Conservation (phyloP, 2,888 invertebrate genomes). For the Eremobia ochroleuca region DNA sequence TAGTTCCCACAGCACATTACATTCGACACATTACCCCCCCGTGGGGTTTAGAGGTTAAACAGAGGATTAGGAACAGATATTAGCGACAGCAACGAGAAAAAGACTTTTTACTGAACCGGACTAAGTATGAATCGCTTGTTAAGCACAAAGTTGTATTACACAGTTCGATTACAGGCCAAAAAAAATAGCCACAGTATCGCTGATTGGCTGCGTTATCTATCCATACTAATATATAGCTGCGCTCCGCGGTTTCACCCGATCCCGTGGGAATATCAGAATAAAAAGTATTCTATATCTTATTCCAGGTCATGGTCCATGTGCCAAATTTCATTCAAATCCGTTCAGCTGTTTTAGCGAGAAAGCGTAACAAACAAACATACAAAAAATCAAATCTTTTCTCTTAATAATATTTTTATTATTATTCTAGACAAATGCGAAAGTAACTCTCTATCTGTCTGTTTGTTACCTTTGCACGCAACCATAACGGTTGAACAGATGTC, state of each 20-base stretch:
- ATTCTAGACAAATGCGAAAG: not conserved
- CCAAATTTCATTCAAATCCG: no score
- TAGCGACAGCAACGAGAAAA: not conserved
- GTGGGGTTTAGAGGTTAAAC: slow-evolving; percentile 38
- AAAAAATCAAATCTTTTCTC: no score
- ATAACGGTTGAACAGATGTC: not conserved
- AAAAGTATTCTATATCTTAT: no score
- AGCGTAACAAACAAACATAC: no score
- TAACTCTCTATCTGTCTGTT: not conserved
- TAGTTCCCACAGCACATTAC: slow-evolving; percentile 64
- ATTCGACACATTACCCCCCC: slow-evolving; percentile 48
- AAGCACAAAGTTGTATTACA: not conserved
- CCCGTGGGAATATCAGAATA: no score
- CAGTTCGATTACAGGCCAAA: not conserved
- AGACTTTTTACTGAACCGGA: not conserved
- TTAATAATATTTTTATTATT: no score
- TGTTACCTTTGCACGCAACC: not conserved
- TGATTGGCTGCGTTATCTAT: not conserved
- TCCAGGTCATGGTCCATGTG: no score
- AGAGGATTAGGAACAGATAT: slow-evolving; percentile 23
- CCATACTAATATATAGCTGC: not conserved
- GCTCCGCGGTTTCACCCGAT: no score
- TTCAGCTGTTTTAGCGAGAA: no score
- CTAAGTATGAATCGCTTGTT: not conserved
- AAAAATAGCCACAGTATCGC: not conserved